Evolutionary conservation across 2,797 vertebrate genomes (phyloP), one percentile per base, ranked within the genome.

Genomic region (Etheostoma nigrum): DNA sequence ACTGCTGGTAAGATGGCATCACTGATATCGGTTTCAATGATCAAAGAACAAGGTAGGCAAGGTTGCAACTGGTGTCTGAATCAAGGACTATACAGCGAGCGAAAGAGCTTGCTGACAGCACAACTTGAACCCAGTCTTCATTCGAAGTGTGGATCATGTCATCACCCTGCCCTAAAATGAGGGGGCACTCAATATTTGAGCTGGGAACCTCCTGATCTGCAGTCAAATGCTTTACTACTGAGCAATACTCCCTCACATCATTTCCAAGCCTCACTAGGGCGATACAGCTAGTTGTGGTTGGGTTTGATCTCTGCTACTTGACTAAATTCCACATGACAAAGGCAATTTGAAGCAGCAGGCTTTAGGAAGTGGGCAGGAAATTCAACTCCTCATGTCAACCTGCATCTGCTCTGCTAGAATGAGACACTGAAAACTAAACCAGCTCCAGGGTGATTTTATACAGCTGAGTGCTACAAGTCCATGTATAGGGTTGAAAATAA

Each of bases 171-270:
- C 18, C 25, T 4, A 49, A 77, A 82, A 72, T 21, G 47, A 86
- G 48, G 73, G 79, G 60, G 74, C 68, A 84, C 62, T 76, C 59
- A 88, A 69, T 40, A 90, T 78, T 82, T 86, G 74, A 91, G 86
- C 79, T 82, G 68, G 70, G 59, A 75, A 79, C 69, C 72, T 83
- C 72, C 80, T 89, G 87, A 86, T 88, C 81, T 79, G 81, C 79
- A 90, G 86, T 91, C 83, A 89, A 88, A 88, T 71, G 82, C 79
- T 77, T 75, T 80, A 74, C 86, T 79, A 75, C 71, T 66, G 78
- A 87, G 76, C 80, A 85, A 48, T 55, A 67, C 67, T 73, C 79
- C 78, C 68, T 40, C 44, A 84, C 47, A 57, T 19, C 0, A 23
- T 27, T 21, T 23, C n/a, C 44, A 47, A 61, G 53, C 60, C 69